phyloP scores from a whole-genome alignment of 2,888 invertebrate species.

The Yponomeuta cagnagella region DNA sequence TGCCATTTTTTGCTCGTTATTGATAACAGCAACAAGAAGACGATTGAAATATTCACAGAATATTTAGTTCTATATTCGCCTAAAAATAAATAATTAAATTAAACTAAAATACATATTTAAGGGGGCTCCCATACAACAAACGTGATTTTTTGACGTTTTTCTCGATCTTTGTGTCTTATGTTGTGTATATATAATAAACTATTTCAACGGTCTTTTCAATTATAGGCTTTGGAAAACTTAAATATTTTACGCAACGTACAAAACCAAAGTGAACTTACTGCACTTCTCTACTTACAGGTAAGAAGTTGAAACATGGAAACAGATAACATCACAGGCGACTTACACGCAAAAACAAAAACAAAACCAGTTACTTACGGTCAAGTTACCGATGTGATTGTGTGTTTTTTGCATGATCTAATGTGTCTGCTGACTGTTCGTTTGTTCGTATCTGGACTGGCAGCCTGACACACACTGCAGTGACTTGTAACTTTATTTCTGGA shows the following conservation, averaged over 20 bases:
- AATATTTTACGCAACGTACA: background rate
- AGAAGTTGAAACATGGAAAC: conserved; percentile 35
- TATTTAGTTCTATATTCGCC: too few relatives aligned
- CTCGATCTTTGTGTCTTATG: too few relatives aligned
- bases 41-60: too few relatives aligned
- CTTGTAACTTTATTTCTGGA: background rate
- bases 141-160: too few relatives aligned
- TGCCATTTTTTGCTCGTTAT: too few relatives aligned
- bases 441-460: conserved; percentile 5
- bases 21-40: too few relatives aligned
- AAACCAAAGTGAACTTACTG: background rate
- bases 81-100: too few relatives aligned
- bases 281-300: conserved; percentile 19
- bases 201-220: too few relatives aligned
- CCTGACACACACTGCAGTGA: background rate
- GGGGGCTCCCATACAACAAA: too few relatives aligned
- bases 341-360: conserved; percentile 32
- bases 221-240: too few relatives aligned
- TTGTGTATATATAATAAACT: too few relatives aligned
- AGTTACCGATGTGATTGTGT: conserved; percentile 8
- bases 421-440: conserved; percentile 6
- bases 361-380: conserved; percentile 15
- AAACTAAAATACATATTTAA: too few relatives aligned
- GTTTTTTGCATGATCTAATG: conserved; percentile 17
- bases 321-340: conserved; percentile 38